Base-by-base conservation (phyloP, 2,797 vertebrate genomes). In the Zenarchopterus dispar region DNA sequence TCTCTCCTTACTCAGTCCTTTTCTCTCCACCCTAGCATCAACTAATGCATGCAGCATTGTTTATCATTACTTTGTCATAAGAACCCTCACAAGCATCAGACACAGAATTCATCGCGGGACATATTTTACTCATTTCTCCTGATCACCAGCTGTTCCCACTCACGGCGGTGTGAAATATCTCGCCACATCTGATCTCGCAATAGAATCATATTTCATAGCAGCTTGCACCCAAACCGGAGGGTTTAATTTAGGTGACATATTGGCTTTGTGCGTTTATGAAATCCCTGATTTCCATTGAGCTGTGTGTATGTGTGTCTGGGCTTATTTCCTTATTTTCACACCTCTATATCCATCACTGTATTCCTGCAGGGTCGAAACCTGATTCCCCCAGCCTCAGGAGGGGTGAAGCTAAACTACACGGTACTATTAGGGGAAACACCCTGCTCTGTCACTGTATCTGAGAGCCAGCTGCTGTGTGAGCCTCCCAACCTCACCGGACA, bases 391-490 rank as follows among this genome's bases (percentile, higher is more conserved):
- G 93, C 95, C 10, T 85, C 96, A 0, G 97, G 96, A 69, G 98
- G 97, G 58, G 96, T 94, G 52, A 99, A 97, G 87, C 94, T 99
- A 56, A 99, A 99, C 94, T 99, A 99, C 93, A 96, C 96, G 0
- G 96, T 99, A 70, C 88, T 99, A 85, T 94, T 99, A 0, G 98
- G 98, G 39, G 97, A 99, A 61, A 98, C 95, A 0, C 95, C 96
- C 6, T 99, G 98, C 17, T 91, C 96, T 0, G 95, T 99, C 84
- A 99, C 98, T 0, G 94, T 99, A 75, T 99, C 98, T 0, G 98
- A 99, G 90, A 98, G 95, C 0, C 98, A 99, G 84, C 94, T 99
- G 80, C 95, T 99, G 23, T 99, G 98, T 0, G 98, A 99, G 76
- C 97, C 96, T 0, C 98, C 97, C 15, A 96, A 94, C 78, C 95